Evolutionary conservation across 2,797 vertebrate species (phyloP), one percentile per base, ranked within the genome.

Genomic region (Lagocephalus sceleratus): DNA sequence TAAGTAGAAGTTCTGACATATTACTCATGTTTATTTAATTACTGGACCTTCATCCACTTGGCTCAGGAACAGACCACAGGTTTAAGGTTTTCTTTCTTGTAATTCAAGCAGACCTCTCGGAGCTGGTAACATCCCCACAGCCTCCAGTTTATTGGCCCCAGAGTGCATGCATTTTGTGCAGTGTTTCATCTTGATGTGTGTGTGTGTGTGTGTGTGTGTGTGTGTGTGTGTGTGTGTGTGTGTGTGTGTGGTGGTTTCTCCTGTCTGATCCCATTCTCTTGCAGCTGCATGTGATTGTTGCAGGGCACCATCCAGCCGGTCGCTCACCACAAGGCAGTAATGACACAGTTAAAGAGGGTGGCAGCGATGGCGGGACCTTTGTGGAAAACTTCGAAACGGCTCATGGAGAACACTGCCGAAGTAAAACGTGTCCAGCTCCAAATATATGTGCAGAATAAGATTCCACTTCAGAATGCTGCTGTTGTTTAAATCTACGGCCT

Each of bases 201-300:
- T 14, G 60, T 39, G 42, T 51, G 44, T 63, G 61, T 38, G 26
- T 25, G 21, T 41, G 23, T 50, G 38, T 15, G n/a, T 19, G 40
- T 41, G 40, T n/a, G 17, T n/a, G 17, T n/a, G 40, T 26, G 14
- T 39, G 25, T 42, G 73, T 32, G 60, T 50, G 32, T 20, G 47
- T 47, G 54, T 43, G 57, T 53, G 65, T 61, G 72, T 66, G 45
- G 76, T 54, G 79, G 73, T 74, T 81, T 73, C 53, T 61, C 17
- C 6, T 78, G 83, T 83, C 74, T 65, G 58, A 71, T 77, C 73
- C 70, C 64, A 54, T 83, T 68, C 74, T 66, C 63, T 14, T 60
- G 71, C 87, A 90, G 85, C 86, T 90, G 89, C 82, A 86, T 89
- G 78, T 67, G 81, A 87, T 91, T 90, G 79, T 69, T 77, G 73